Conservation (phyloP, 64 coral and sea anemone genomes). For the Cladopsammia gracilis region DNA sequence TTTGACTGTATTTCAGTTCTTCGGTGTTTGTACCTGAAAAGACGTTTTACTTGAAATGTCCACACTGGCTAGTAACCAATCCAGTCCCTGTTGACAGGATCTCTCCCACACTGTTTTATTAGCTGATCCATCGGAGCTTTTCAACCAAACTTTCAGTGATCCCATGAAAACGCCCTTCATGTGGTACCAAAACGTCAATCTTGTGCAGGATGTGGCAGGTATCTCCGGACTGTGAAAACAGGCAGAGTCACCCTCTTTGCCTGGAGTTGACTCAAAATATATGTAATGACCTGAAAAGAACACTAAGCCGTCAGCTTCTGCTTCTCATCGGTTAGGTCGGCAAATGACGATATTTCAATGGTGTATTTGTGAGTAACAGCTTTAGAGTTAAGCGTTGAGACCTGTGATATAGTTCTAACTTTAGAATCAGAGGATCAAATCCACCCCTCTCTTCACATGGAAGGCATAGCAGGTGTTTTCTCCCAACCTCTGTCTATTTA, state of each 20-base stretch:
- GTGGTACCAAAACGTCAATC: constrained; percentile 22
- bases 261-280: constrained; percentile 9
- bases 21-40: background rate
- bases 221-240: constrained; percentile 4
- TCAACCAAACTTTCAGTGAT: background rate
- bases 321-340: too few species aligned
- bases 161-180: constrained; percentile 1
- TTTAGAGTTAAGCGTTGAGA: background rate
- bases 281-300: background rate
- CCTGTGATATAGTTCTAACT: too few species aligned
- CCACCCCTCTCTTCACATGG: too few species aligned
- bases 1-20: too few species aligned
- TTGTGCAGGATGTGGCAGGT: background rate
- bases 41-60: background rate
- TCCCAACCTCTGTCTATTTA: too few species aligned
- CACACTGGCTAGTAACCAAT: background rate
- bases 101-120: background rate
- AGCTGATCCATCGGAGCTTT: background rate
- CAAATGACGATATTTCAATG: too few species aligned
- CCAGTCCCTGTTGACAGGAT: background rate
- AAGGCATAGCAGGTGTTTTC: too few species aligned
- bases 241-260: background rate
- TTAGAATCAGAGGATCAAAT: too few species aligned
- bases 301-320: too few species aligned
- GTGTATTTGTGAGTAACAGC: too few species aligned